phyloP scores from a whole-genome alignment of 2,113 vertebrate species.

The Gopherus evgoodei region DNA sequence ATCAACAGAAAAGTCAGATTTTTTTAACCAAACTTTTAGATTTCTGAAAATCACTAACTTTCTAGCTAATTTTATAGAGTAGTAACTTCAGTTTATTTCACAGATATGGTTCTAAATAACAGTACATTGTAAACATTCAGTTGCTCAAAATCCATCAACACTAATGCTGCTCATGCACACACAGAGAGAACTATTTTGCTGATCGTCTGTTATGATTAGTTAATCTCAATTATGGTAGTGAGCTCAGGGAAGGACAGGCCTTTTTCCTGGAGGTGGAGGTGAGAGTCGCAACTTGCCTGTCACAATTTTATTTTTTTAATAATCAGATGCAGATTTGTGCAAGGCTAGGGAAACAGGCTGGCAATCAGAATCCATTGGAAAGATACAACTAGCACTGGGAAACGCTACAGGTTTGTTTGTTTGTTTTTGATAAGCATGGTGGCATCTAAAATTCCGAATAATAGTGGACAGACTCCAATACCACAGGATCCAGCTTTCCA shows the following conservation, averaged over 20 bases:
- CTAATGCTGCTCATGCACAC: accelerated
- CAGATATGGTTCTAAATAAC: not conserved
- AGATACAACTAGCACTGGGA: not conserved
- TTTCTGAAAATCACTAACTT: not conserved
- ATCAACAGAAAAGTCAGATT: not conserved
- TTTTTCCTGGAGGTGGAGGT: not conserved
- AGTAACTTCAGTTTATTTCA: not conserved
- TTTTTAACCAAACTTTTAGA: not conserved
- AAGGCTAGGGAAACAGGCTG: not conserved
- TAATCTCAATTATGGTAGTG: not conserved
- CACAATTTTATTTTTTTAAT: not conserved
- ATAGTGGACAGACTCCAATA: not conserved
- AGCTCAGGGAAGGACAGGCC: not conserved
- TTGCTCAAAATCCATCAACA: not conserved
- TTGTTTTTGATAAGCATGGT: not conserved
- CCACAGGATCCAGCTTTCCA: not conserved
- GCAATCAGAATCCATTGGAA: not conserved
- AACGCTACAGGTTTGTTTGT: not conserved
- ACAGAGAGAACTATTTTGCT: not conserved
- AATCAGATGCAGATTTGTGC: not conserved
- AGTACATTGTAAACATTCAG: not conserved
- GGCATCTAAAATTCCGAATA: not conserved
- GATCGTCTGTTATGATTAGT: not conserved
- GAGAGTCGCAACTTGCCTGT: not conserved
- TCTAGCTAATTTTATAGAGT: not conserved